phyloP scores from a whole-genome alignment of 2,888 invertebrate genomes.

The Cepaea hortensis region DNA sequence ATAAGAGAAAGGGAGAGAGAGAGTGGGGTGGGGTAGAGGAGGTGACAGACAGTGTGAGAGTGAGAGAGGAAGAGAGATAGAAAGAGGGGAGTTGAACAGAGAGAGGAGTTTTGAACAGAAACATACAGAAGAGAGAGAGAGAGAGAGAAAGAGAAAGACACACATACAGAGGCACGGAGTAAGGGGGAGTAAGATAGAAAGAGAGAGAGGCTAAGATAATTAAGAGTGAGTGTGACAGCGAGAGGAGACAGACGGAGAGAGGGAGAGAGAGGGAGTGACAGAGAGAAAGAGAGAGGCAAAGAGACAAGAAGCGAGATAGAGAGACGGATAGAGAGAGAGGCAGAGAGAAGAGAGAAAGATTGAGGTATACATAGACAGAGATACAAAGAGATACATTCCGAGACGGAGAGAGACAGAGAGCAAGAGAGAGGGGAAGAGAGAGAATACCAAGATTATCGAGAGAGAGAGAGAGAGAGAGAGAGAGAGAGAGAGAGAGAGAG shows the following conservation, averaged over 20 bases:
- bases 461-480: background rate
- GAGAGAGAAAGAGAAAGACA: background rate
- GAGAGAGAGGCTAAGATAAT: background rate
- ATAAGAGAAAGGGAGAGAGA: background rate
- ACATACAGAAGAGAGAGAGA: background rate
- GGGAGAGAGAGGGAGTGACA: too few species aligned
- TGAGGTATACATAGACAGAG: background rate
- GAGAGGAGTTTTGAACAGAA: background rate
- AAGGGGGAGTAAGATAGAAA: background rate
- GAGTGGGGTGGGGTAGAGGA: too few species aligned
- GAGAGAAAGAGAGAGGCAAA: background rate
- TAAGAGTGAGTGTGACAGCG: background rate
- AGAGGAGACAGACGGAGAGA: background rate
- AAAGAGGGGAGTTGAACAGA: background rate
- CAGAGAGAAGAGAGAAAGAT: background rate
- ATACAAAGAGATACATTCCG: background rate
- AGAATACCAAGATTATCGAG: background rate
- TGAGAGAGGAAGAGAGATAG: too few species aligned
- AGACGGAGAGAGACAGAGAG: background rate
- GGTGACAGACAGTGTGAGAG: background rate
- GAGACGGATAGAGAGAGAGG: background rate
- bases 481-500: background rate
- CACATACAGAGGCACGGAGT: background rate
- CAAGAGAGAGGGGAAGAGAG: background rate
- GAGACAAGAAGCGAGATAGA: conserved; percentile 21